These are phyloP conservation scores for Temnothorax rugatulus DNA, from an alignment of 2,888 invertebrate species.

Conservation along the genomic window DNA sequence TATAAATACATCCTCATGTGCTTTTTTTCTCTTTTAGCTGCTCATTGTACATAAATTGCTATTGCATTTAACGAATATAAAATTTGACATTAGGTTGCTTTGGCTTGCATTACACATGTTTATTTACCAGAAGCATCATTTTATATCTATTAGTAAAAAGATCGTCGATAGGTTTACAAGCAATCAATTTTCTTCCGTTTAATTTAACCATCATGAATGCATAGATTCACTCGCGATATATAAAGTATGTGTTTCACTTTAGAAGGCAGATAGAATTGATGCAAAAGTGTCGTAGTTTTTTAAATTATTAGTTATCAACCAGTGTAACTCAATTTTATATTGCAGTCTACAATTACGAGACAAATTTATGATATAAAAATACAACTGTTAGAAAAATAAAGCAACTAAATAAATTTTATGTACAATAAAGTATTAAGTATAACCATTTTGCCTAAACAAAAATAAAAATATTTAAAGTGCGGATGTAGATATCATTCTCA, in stretches of 20 bases:
- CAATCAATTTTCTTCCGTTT: conserved; percentile 74
- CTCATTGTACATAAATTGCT: conserved; percentile 67
- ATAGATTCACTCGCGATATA: conserved; percentile 74
- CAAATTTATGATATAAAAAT: neutral
- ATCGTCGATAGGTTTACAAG: conserved; percentile 81
- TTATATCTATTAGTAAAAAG: conserved; percentile 83
- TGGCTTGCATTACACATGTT: conserved; percentile 82
- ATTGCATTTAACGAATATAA: conserved; percentile 70
- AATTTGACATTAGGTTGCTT: conserved; percentile 80
- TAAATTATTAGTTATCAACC: conserved; percentile 33
- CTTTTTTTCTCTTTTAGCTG: conserved; percentile 66
- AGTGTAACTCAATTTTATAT: conserved; percentile 15
- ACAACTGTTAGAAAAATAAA: conserved; percentile 1
- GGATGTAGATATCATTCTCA: conserved; percentile 43
- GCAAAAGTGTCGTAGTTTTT: conserved; percentile 77
- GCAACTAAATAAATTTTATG: conserved; percentile 14
- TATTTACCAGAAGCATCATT: conserved; percentile 83
- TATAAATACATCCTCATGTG: conserved; percentile 80
- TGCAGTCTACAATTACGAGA: neutral
- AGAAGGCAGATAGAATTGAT: conserved; percentile 80
- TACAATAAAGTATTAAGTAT: conserved; percentile 8
- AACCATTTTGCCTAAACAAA: conserved; percentile 26
- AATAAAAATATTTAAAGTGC: conserved; percentile 15
- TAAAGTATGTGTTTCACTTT: conserved; percentile 78
- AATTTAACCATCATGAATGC: conserved; percentile 77